Base-by-base conservation (phyloP, 2,888 invertebrate genomes). In the Nomada goodeniana region DNA sequence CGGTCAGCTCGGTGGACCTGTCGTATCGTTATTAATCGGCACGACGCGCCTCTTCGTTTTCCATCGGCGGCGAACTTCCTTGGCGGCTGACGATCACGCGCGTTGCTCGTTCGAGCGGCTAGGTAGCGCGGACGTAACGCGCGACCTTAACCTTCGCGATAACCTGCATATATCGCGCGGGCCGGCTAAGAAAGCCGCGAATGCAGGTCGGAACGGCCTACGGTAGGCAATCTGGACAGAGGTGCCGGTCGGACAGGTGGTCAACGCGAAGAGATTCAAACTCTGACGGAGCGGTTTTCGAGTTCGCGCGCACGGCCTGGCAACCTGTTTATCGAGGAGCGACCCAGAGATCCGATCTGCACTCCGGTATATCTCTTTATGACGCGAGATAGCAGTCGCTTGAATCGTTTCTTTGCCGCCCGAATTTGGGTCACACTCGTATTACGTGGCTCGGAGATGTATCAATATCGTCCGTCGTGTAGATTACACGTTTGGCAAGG, bases 61-160 rank as follows among this genome's bases (percentile, higher is more conserved):
- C 23, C 47, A 15, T 13, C 53, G 23, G 20, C 10, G 36, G 63
- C 44, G 60, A 53, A 61, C 50, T 53, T 64, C 52, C 57, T 59
- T 65, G 69, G 5, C 50, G 26, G 15, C 3, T n/a, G 47, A 47
- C 18, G 67, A 57, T 63, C 29, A 23, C 55, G n/a, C 55, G 18
- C 29, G 10, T 13, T 23, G 55, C 20, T 47, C 29, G 26, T n/a
- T 13, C 23, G 64, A 20, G 44, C 42, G 70, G 13, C 9, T 59
- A 4, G 26, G 10, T 36, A 26, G 23, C 65, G n/a, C 64, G 13
- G 13, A 47, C 47, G 47, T 47, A 15, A 18, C 50, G 2, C 36
- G 53, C 53, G 61, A 65, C 74, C 82, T 82, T 82, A 57, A 83
- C 83, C 83, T 71, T 68, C 47, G 60, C 63, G 83, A 83, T 83